Base-by-base conservation (phyloP, 2,797 vertebrate species). In the Onychomys leucogaster region DNA sequence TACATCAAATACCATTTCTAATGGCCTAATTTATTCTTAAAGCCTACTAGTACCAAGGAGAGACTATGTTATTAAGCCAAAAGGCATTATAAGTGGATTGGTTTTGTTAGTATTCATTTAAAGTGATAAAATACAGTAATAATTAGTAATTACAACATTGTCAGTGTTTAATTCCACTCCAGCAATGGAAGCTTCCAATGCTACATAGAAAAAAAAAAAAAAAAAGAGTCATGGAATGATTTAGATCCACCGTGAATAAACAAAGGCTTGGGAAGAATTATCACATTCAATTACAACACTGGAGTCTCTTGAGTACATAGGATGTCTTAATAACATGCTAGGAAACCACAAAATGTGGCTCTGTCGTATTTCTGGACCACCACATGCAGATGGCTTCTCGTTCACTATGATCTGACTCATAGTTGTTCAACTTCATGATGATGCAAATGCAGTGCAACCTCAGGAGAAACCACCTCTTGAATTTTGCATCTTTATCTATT, bases 161-260 rank as follows among this genome's bases (percentile, higher is more conserved):
- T 87, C 61, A 87, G 46, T 92, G 25, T 91, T 91, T 92, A 89
- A 94, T 81, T 92, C n/a, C 25, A 78, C 32, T 93, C 65, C 61
- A 88, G n/a, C 32, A 67, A 89, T 29, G n/a, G 61, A 96, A 78
- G 41, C 49, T 94, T 94, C 76, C 43, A 57, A 80, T 93, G 27
- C 57, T 73, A 12, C 17, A 75, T 17, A 37, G 59, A 86, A 77
- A 21, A 76, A 17, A 91, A 57, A 86, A 81, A n/a, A n/a, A n/a
- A 21, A 69, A 17, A 91, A 52, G 14, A 80, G 61, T 75, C 63
- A 76, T 55, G 43, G 59, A 84, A 59, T 94, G 41, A 93, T 85
- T 88, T 92, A 75, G 59, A 52, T 81, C 32, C 87, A 76, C 37
- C 27, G 13, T 91, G 52, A 61, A 46, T 93, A 91, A 95, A 84